Evolutionary conservation across 1,140 invertebrate genomes (phyloP).

Genomic region (Piezodorus guildinii): DNA sequence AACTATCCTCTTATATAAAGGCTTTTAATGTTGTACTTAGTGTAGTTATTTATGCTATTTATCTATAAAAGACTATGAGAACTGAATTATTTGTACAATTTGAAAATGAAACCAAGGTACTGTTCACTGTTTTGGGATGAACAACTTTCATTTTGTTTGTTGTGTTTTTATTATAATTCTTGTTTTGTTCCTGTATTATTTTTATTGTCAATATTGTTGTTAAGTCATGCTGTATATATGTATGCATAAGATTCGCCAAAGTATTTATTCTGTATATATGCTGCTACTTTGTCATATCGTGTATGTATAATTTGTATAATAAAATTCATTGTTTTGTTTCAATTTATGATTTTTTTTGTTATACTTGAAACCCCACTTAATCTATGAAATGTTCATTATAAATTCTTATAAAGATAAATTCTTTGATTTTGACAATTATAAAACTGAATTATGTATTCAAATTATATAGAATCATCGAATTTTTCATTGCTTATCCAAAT

Average conservation of each 20-base stretch:
- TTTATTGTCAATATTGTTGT: conserved; percentile 17
- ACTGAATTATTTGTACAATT: too few relatives aligned
- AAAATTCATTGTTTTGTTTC: conserved; percentile 13
- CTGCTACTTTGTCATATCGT: conserved; percentile 18
- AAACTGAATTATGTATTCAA: too few relatives aligned
- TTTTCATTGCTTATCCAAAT: too few relatives aligned
- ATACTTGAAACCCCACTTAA: neutral
- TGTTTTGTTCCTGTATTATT: conserved; percentile 12
- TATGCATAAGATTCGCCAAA: conserved; percentile 18
- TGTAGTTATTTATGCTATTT: conserved; percentile 1
- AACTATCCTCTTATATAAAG: conserved; percentile 1
- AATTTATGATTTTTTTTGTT: neutral
- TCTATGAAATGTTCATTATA: too few relatives aligned
- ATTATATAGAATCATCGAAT: too few relatives aligned
- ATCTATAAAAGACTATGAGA: conserved; percentile 1
- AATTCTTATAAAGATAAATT: too few relatives aligned
- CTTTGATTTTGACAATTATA: too few relatives aligned
- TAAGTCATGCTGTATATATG: conserved; percentile 20
- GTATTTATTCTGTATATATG: conserved; percentile 22
- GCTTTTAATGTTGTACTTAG: conserved; percentile 13
- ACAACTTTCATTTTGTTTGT: conserved; percentile 9
- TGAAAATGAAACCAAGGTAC: too few relatives aligned
- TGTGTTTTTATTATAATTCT: neutral
- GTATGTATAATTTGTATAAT: conserved; percentile 22
- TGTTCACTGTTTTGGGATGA: conserved; percentile 9